These are phyloP conservation scores for Gnathonemus longibarbis DNA, from an alignment of 2,113 vertebrate genomes.

Conservation along the genomic window DNA sequence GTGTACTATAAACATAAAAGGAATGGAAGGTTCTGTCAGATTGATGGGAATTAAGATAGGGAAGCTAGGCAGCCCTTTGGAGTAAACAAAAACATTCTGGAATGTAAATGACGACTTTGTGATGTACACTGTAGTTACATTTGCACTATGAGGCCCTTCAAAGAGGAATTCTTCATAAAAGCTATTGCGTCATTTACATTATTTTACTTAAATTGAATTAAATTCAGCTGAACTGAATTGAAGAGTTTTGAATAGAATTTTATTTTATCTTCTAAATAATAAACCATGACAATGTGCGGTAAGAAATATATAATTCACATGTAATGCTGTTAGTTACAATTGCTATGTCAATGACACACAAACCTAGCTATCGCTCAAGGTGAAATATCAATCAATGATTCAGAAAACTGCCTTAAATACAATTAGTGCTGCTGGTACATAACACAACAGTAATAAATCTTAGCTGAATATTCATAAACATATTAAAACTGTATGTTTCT, in stretches of 20 bases:
- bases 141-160: background rate
- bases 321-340: background rate
- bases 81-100: constrained; percentile 14
- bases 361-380: background rate
- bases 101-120: background rate
- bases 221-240: background rate
- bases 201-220: background rate
- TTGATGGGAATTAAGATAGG: background rate
- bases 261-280: background rate
- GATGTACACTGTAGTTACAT: background rate
- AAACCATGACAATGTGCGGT: background rate
- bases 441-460: background rate
- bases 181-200: background rate
- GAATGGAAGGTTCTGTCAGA: background rate
- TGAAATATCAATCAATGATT: background rate
- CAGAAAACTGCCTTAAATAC: background rate
- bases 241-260: background rate
- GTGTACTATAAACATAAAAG: background rate
- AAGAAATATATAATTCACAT: background rate
- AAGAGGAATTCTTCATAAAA: background rate
- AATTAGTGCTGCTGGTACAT: background rate
- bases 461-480: background rate
- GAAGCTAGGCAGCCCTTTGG: background rate
- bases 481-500: background rate
- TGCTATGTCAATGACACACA: background rate